phyloP scores from a whole-genome alignment of 2,113 vertebrate genomes.

The Chionis minor region DNA sequence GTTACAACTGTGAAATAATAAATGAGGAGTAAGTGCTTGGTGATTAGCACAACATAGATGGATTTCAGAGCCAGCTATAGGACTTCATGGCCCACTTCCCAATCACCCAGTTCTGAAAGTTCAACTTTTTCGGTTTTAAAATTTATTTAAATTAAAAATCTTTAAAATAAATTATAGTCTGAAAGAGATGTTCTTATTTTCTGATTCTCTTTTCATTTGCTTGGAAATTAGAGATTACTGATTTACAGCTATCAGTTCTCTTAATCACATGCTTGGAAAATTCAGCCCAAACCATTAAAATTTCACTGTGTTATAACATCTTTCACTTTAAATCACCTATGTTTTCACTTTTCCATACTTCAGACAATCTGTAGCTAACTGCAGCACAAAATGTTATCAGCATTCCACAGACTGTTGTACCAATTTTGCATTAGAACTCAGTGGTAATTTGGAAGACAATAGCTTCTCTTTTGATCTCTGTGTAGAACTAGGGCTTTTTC shows the following conservation, averaged over 20 bases:
- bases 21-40: background rate
- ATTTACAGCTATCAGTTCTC: background rate
- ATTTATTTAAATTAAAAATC: background rate
- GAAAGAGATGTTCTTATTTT: background rate
- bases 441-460: constrained; percentile 61
- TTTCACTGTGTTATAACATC: background rate
- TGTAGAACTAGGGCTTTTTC: constrained; percentile 45
- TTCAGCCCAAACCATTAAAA: background rate
- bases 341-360: constrained; percentile 1
- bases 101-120: background rate
- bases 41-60: background rate
- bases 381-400: constrained; percentile 59
- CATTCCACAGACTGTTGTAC: constrained; percentile 51
- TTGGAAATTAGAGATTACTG: background rate
- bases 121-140: background rate
- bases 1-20: background rate
- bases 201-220: background rate
- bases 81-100: background rate
- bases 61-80: background rate
- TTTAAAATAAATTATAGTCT: background rate
- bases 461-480: constrained; percentile 43
- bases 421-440: constrained; percentile 22
- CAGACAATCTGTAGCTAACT: constrained; percentile 18
- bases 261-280: background rate
- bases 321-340: background rate